These are phyloP conservation scores for Mungos mungo DNA, from an alignment of 2,113 vertebrate genomes.

Conservation along the genomic window DNA sequence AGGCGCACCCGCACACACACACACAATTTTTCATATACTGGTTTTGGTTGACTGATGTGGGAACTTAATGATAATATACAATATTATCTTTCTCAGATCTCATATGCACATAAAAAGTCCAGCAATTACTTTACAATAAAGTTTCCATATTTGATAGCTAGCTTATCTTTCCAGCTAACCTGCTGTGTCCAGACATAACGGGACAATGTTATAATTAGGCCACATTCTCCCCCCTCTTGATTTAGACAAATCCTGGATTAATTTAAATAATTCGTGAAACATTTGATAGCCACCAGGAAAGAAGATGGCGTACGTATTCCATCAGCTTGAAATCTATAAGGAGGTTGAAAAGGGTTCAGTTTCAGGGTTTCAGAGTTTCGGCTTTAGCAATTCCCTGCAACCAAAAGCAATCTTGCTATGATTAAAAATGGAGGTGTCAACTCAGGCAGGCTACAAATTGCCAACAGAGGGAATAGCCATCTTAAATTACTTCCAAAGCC, in stretches of 20 bases:
- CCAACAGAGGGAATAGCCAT: conserved; percentile 52
- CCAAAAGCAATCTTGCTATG: conserved; percentile 61
- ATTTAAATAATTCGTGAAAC: not conserved
- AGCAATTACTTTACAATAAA: not conserved
- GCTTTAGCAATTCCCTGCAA: not conserved
- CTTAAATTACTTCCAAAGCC: conserved; percentile 70
- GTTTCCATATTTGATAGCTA: not conserved
- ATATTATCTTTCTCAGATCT: not conserved
- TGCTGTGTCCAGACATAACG: not conserved
- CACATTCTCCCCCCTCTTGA: not conserved
- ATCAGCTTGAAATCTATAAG: not conserved
- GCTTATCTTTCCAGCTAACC: not conserved
- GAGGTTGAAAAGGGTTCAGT: not conserved
- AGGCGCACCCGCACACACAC: not conserved
- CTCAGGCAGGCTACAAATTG: conserved; percentile 52
- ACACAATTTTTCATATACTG: not conserved
- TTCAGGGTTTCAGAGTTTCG: not conserved
- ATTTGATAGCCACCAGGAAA: not conserved
- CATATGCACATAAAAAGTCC: not conserved
- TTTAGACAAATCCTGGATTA: not conserved
- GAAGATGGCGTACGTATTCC: not conserved
- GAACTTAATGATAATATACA: not conserved
- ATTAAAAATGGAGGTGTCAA: conserved; percentile 53
- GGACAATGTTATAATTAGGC: not conserved
- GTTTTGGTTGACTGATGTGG: not conserved